A percentile compares a stretch with the other conserved stretches of the same genome.
Evolutionary conservation across 1,140 invertebrate species (phyloP).

Genomic region (Aphaenogaster floridana): DNA sequence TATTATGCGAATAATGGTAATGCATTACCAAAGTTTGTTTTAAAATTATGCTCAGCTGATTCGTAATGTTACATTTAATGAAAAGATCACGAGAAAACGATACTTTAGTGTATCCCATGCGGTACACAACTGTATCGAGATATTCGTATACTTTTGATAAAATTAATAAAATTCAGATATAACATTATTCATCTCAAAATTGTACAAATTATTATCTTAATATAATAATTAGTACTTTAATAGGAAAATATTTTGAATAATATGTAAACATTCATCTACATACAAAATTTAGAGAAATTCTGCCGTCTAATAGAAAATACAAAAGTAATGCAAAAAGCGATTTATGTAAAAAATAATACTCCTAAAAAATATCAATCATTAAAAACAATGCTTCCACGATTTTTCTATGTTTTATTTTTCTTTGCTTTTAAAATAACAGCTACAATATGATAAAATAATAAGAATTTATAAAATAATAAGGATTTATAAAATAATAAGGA

Average conservation of each 20-base stretch:
- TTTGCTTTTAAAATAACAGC: not conserved
- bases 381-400: not conserved
- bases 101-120: not conserved
- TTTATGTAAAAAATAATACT: slow-evolving; percentile 20
- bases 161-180: not conserved
- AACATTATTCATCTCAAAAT: not conserved
- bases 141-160: not conserved
- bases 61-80: slow-evolving; percentile 20
- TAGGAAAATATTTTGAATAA: not conserved
- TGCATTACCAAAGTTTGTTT: slow-evolving; percentile 47
- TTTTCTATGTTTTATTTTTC: not conserved
- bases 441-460: slow-evolving; percentile 11
- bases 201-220: not conserved
- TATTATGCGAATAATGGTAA: slow-evolving; percentile 48
- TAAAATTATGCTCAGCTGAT: slow-evolving; percentile 14
- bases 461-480: slow-evolving; percentile 1
- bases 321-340: not conserved
- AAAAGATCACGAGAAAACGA: not conserved
- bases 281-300: not conserved
- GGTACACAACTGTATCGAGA: not conserved
- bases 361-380: not conserved
- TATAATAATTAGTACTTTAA: not conserved
- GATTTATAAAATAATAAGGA: slow-evolving; percentile 12
- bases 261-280: not conserved
- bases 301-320: not conserved